Evolutionary conservation across 2,797 vertebrate species (phyloP).

Genomic region (Lepilemur septentrionalis): DNA sequence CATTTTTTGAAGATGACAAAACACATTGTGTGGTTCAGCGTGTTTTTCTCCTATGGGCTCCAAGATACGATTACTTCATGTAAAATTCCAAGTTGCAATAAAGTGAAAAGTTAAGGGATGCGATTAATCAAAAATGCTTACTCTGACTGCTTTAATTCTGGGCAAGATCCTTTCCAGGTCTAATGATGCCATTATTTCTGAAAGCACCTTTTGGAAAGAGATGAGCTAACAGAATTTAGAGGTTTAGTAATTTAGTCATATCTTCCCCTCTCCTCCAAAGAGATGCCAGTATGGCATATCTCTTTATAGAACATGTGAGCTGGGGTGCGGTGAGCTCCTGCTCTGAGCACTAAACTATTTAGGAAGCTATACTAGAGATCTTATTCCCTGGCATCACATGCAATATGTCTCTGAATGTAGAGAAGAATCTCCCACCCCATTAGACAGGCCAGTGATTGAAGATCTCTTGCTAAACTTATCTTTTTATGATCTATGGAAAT

Average conservation of each 20-base stretch:
- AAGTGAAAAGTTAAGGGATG: background rate
- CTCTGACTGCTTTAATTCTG: background rate
- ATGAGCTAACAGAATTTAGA: background rate
- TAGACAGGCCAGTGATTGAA: background rate
- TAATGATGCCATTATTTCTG: background rate
- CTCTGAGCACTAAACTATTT: background rate
- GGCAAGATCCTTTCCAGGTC: background rate
- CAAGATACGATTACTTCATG: background rate
- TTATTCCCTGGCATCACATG: background rate
- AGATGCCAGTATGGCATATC: background rate
- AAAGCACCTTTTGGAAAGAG: background rate
- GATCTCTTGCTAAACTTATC: background rate
- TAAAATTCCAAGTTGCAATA: background rate
- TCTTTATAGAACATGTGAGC: background rate
- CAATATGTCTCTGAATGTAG: background rate
- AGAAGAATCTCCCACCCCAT: background rate
- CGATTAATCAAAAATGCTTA: background rate
- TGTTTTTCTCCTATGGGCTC: background rate
- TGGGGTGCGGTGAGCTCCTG: background rate
- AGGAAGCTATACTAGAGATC: background rate
- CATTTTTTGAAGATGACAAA: background rate
- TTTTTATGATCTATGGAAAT: background rate
- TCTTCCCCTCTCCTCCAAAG: background rate
- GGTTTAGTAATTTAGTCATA: background rate
- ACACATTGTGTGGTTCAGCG: background rate